Evolutionary conservation across 2,113 vertebrate species (phyloP).

Genomic region (human): GRCh38 chr11:107000501-107001000

Average conservation of each 20-base stretch:
- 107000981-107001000: background rate
- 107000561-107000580: slow-evolving; percentile 24
- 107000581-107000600: background rate
- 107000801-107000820: slow-evolving; percentile 1
- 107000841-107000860: background rate
- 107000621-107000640: background rate
- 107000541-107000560: slow-evolving; percentile 18
- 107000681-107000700: background rate
- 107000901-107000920: background rate
- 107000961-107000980: background rate
- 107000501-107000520: slow-evolving; percentile 48
- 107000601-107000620: background rate
- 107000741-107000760: background rate
- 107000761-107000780: background rate
- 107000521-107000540: slow-evolving; percentile 28
- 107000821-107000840: background rate
- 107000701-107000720: background rate
- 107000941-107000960: background rate
- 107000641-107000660: background rate
- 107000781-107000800: background rate
- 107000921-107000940: background rate
- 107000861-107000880: background rate
- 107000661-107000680: background rate
- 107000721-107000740: background rate
- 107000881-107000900: background rate